Base-by-base conservation (phyloP, 1,140 invertebrate species). In the Schlechtendalia chinensis region DNA sequence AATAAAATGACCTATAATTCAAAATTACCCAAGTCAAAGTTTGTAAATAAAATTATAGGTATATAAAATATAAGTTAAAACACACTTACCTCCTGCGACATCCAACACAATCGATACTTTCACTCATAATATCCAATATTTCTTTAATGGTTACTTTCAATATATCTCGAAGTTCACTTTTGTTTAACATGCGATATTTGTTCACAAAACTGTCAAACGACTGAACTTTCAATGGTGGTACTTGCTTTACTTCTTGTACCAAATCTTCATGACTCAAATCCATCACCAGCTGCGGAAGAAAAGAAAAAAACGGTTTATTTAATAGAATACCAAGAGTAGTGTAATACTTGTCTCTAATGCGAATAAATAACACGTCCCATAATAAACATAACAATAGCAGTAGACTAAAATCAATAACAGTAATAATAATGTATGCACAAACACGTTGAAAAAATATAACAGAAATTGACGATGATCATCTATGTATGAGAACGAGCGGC, bases 41-140 rank as follows among this genome's bases (percentile, higher is more conserved):
- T 50, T 50, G 11, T 50, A 50, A 12, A 50, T 50, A 54, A 54
- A 19, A 54, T 54, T 2, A 54, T 19, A 16, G 16, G 8, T 54
- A 54, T 54, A 54, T 54, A 54, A 54, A 2, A 54, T 50, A 50
- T 27, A 24, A 27, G 5, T 11, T 14, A 63, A 59, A 0, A 53
- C n/a, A 32, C 47, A 61, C 82, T 84, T 88, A 94, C 94, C 93
- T 96, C 89, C 93, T 90, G 83, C 94, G 89, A 86, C 95, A 97
- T 67, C 95, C 95, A 85, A 96, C 93, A 89, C 95, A 97, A 75
- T 94, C 94, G 84, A 96, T 94, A 84, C 91, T 91, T 87, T 96
- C 93, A 86, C 93, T 91, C 74, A 97, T 88, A 84, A 96, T 91
- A 83, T 90, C 90, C 83, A 94, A 89, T 81, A 96, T 90, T 86